A percentile compares a stretch with the other conserved stretches of the same genome.
Evolutionary conservation across 2,797 vertebrate genomes (phyloP).

Genomic region (Microctenopoma steveboyesi): DNA sequence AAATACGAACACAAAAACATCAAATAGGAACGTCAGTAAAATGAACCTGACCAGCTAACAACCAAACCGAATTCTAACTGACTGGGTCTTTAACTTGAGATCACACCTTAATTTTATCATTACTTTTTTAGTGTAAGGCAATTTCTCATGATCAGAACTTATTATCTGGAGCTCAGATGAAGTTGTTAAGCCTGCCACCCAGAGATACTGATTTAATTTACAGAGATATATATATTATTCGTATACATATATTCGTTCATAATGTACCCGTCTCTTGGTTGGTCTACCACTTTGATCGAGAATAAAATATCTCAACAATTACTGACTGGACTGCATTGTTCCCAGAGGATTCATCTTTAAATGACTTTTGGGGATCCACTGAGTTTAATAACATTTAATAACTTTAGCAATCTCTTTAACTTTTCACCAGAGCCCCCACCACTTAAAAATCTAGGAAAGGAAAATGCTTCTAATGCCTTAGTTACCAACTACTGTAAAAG

Average conservation of each 20-base stretch:
- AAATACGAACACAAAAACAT: constrained; percentile 9
- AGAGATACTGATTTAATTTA: constrained; percentile 25
- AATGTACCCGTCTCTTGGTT: not conserved
- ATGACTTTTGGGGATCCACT: no score
- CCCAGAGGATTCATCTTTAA: no score
- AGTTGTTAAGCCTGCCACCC: constrained; percentile 22
- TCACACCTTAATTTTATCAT: constrained; percentile 40
- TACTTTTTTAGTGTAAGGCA: constrained; percentile 41
- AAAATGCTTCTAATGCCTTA: not conserved
- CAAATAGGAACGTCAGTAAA: constrained; percentile 26
- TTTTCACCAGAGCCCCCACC: not conserved
- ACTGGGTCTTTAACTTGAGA: constrained; percentile 38
- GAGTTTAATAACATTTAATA: no score
- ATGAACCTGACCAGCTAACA: constrained; percentile 7
- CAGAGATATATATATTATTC: no score
- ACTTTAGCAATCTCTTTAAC: no score
- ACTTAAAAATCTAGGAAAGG: not conserved
- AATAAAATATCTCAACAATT: no score
- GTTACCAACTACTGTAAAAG: not conserved
- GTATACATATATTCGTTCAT: not conserved
- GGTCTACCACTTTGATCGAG: not conserved
- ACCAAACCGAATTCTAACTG: constrained; percentile 22
- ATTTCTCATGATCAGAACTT: constrained; percentile 40
- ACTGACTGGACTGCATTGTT: no score
- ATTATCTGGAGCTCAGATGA: constrained; percentile 23